phyloP scores from a whole-genome alignment of 2,113 vertebrate genomes.

The Lontra canadensis region DNA sequence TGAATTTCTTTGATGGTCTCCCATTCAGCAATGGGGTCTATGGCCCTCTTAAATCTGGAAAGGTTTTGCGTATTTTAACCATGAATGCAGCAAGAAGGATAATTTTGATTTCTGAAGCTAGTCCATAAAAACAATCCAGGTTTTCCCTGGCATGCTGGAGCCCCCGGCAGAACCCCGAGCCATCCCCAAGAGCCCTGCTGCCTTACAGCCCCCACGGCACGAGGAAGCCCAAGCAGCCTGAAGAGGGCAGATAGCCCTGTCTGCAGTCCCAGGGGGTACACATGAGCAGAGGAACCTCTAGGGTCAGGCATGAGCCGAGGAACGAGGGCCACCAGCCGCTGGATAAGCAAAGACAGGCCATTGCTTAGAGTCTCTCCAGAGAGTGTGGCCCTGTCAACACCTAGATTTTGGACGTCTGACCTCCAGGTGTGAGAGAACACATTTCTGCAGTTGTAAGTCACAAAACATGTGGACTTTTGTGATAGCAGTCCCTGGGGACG shows the following conservation, averaged over 20 bases:
- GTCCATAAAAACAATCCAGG: background rate
- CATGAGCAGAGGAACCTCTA: fast-evolving
- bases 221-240: fast-evolving
- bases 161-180: too few species aligned
- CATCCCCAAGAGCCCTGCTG: fast-evolving
- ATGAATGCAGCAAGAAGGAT: background rate
- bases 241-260: fast-evolving
- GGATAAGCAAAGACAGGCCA: background rate
- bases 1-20: background rate
- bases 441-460: background rate
- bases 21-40: background rate
- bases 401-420: fast-evolving
- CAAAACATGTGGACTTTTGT: fast-evolving
- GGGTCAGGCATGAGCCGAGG: background rate
- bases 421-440: fast-evolving
- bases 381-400: fast-evolving
- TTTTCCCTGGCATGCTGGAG: background rate
- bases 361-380: fast-evolving
- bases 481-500: fast-evolving
- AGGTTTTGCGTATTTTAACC: background rate
- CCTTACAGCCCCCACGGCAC: fast-evolving
- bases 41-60: background rate
- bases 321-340: fast-evolving
- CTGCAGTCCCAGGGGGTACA: fast-evolving
- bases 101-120: background rate